Percentiles rank a stretch among this genome's conserved stretches.
Evolutionary conservation across 2,113 vertebrate species (phyloP).

Genomic region (Microcebus lehilahytsara): DNA sequence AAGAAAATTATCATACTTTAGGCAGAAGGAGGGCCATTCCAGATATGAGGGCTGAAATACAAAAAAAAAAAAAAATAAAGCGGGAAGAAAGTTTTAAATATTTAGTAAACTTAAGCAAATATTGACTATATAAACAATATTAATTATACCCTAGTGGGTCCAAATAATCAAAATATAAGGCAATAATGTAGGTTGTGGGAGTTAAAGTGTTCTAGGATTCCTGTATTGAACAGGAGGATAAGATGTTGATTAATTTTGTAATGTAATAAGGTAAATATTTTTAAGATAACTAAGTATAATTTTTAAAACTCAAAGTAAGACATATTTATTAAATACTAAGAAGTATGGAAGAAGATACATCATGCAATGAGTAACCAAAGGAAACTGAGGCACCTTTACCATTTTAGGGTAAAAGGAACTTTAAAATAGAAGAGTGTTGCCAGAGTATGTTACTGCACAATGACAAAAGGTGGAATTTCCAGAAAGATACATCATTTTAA

Average conservation of each 20-base stretch:
- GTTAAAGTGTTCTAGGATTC: not conserved
- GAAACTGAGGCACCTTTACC: not conserved
- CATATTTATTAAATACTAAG: not conserved
- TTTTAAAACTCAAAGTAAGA: not conserved
- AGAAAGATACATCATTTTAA: not conserved
- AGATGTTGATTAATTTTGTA: not conserved
- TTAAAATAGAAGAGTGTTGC: not conserved
- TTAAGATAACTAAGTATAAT: not conserved
- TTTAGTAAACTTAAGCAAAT: not conserved
- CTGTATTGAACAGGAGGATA: not conserved
- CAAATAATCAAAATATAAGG: not conserved
- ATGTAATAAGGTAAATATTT: not conserved
- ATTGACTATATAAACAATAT: not conserved
- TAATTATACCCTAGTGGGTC: not conserved
- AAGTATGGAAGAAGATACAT: too few relatives aligned
- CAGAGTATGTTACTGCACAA: not conserved
- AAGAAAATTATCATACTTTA: not conserved
- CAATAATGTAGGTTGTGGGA: not conserved
- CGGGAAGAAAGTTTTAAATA: not conserved
- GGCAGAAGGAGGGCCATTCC: not conserved
- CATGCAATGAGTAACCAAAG: not conserved
- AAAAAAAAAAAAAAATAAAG: not conserved
- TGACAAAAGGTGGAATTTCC: not conserved
- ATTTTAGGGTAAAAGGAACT: not conserved
- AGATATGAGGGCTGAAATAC: not conserved